Evolutionary conservation across 2,113 vertebrate species (phyloP).

Genomic region (Proteles cristata): DNA sequence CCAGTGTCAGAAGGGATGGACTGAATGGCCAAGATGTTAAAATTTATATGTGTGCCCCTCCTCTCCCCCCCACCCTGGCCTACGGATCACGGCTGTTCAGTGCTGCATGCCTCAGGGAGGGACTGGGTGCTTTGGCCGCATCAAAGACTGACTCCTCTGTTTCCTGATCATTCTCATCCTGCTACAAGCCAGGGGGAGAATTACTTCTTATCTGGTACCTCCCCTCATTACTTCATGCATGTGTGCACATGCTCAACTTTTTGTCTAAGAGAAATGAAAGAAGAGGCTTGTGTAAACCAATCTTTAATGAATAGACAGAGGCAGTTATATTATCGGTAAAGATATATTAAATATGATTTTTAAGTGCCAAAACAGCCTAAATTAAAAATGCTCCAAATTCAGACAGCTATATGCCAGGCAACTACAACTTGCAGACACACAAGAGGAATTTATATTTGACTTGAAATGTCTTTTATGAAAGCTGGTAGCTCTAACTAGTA

Average conservation of each 20-base stretch:
- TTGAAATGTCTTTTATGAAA: background rate
- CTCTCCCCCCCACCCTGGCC: rapidly evolving
- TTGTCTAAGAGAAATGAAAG: background rate
- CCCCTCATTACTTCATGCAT: background rate
- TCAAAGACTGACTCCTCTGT: background rate
- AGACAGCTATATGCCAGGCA: background rate
- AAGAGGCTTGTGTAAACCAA: background rate
- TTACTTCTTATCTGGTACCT: background rate
- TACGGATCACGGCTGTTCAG: rapidly evolving
- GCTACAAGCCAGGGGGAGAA: background rate
- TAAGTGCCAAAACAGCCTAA: background rate
- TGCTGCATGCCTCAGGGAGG: rapidly evolving
- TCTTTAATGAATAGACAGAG: background rate
- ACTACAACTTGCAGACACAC: background rate
- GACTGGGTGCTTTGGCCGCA: too few relatives aligned
- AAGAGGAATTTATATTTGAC: background rate
- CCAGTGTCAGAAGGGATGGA: background rate
- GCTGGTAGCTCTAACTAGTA: background rate
- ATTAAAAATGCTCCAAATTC: background rate
- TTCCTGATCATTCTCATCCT: background rate
- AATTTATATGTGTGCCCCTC: rapidly evolving
- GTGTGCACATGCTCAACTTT: background rate
- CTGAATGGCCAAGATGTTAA: background rate
- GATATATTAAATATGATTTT: background rate
- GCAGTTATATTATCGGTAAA: background rate